phyloP scores from a whole-genome alignment of 1,140 invertebrate genomes.

The Eufriesea mexicana region DNA sequence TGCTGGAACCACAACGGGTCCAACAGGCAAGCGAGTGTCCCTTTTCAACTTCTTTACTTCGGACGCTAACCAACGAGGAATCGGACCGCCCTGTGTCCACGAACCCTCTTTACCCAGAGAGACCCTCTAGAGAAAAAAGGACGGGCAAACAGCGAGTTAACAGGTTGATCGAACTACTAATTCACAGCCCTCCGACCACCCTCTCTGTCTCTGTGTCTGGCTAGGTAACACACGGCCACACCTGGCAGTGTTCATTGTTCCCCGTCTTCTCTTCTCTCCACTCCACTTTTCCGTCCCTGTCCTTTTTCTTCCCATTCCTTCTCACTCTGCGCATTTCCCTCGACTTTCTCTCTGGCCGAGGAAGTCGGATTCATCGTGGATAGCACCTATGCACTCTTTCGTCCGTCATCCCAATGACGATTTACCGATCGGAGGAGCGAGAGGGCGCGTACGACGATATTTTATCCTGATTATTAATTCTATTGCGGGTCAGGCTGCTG shows the following conservation, averaged over 20 bases:
- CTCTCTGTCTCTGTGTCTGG: not conserved
- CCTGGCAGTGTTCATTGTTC: not conserved
- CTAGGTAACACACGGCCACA: too few relatives aligned
- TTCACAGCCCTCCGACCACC: too few relatives aligned
- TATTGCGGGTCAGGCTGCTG: constrained; percentile 38
- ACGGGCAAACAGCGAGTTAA: not conserved
- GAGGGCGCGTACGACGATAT: constrained; percentile 61
- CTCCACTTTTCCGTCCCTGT: too few relatives aligned
- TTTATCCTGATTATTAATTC: constrained; percentile 58
- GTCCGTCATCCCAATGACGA: not conserved
- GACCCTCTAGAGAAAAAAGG: not conserved
- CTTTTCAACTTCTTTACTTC: not conserved
- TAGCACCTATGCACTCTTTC: not conserved
- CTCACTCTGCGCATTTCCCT: not conserved
- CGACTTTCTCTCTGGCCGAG: not conserved
- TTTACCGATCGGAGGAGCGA: constrained; percentile 57
- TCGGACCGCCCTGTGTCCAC: not conserved
- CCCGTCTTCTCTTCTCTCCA: too few relatives aligned
- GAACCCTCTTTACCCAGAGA: not conserved
- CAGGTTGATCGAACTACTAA: not conserved
- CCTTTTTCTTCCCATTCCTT: not conserved
- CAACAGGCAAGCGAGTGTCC: not conserved
- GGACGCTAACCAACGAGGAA: not conserved
- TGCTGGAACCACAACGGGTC: not conserved
- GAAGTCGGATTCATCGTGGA: constrained; percentile 8